Evolutionary conservation across 1,140 invertebrate species (phyloP), one percentile per base, ranked within the genome.

Genomic region (Magallana gigas): DNA sequence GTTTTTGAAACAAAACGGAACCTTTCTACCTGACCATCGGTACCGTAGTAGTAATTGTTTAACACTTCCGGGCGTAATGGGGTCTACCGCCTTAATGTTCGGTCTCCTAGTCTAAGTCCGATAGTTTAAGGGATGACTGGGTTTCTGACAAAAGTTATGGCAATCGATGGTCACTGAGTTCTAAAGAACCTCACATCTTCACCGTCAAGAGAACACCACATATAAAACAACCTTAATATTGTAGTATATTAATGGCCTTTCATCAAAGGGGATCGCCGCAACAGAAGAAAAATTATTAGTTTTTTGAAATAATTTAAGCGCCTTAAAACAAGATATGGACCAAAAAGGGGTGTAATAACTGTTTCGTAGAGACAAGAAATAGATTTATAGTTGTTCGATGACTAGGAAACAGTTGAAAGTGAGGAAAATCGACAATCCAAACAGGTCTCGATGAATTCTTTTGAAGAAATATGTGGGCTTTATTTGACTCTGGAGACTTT

Each of bases 21-120:
- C 68, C 14, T 76, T 29, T 76, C 68, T 76, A 76, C 68, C 68
- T 29, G 68, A 12, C 68, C 68, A 76, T 76, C 23, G 23, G 68
- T 29, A 29, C 23, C 23, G 68, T 76, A 48, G 11, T 76, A 36
- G 36, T 48, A 62, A 76, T 76, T 76, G 23, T 76, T 76, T 9
- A 6, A 76, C 18, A 76, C 68, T 76, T 76, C 68, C 68, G 68
- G 8, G 11, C 18, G 23, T 76, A 76, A 76, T 76, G 68, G 68
- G 23, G 18, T 12, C 23, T 76, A 76, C 36, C 68, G 68, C 1
- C 23, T 76, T 36, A 76, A 29, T 76, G 68, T 29, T 23, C 68
- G 9, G 36, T 76, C 23, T 76, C 18, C 36, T 23, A 11, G 23
- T 76, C 36, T 18, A 4, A 76, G 23, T 29, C 23, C 23, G 68